Evolutionary conservation across 2,888 invertebrate species (phyloP).

Genomic region (Acronicta leporina): DNA sequence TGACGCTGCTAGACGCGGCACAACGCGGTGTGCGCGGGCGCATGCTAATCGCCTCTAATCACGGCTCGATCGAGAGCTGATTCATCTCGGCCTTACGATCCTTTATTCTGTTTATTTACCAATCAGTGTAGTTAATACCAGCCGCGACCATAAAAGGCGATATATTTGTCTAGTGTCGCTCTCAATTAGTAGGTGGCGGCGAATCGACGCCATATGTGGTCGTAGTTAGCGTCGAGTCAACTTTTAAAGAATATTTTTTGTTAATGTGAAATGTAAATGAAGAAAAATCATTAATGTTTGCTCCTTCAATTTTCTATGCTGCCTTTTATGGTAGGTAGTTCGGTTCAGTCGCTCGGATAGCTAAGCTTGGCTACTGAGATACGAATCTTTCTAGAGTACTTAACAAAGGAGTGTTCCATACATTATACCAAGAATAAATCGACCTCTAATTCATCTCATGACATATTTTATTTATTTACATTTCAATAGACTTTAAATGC

Average conservation of each 20-base stretch:
- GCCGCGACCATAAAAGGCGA: constrained; percentile 84
- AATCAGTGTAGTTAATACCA: constrained; percentile 83
- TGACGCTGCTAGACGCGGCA: constrained; percentile 66
- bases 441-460: no score
- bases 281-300: constrained; percentile 86
- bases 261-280: constrained; percentile 82
- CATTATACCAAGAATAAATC: no score
- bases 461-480: no score
- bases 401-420: background rate
- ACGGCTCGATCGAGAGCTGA: constrained; percentile 85
- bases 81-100: constrained; percentile 80
- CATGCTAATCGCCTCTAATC: constrained; percentile 87
- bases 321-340: constrained; percentile 72
- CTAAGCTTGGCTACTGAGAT: constrained; percentile 25
- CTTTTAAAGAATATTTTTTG: constrained; percentile 80
- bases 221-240: constrained; percentile 78
- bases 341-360: constrained; percentile 50
- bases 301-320: constrained; percentile 70
- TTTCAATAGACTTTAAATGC: no score
- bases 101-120: constrained; percentile 85
- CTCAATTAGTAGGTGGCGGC: constrained; percentile 84
- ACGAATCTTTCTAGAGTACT: no score
- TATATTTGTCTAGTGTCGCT: constrained; percentile 86
- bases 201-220: constrained; percentile 86
- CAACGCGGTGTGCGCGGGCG: constrained; percentile 66